Conservation (phyloP, 2,888 invertebrate genomes). For the Cryptocheilus praepositus region DNA sequence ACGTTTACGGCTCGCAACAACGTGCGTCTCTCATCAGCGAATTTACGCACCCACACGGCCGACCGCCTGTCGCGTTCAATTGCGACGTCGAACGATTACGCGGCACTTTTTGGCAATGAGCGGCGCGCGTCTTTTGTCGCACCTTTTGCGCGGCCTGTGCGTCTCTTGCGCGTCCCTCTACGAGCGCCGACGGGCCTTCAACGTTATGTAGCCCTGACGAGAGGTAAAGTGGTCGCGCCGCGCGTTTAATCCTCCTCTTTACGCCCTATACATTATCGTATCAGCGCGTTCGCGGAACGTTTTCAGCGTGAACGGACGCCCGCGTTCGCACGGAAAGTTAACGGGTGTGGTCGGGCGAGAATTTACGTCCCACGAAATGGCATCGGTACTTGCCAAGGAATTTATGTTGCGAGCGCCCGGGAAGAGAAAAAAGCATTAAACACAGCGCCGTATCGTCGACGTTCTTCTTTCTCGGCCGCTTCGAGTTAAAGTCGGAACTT, state of each 20-base stretch:
- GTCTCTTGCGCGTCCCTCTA: not conserved
- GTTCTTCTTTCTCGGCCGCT: too few relatives aligned
- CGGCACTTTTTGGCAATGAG: slow-evolving; percentile 1
- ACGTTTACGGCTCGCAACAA: not conserved
- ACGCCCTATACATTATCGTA: slow-evolving; percentile 9
- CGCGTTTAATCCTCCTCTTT: slow-evolving; percentile 6
- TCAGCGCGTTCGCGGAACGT: not conserved
- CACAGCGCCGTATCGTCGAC: too few relatives aligned
- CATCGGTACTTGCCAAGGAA: slow-evolving; percentile 11
- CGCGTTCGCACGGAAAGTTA: slow-evolving; percentile 18
- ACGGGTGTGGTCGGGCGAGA: slow-evolving; percentile 27
- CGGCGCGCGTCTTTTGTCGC: not conserved
- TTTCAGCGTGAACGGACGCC: too few relatives aligned
- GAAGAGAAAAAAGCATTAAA: too few relatives aligned
- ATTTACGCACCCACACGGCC: not conserved
- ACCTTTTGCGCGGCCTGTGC: too few relatives aligned
- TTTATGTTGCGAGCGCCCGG: not conserved
- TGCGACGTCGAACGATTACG: not conserved
- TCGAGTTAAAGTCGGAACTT: too few relatives aligned
- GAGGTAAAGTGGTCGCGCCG: slow-evolving; percentile 1
- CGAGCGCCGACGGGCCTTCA: not conserved
- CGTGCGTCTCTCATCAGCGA: not conserved
- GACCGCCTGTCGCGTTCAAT: not conserved
- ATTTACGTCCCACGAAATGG: slow-evolving; percentile 16
- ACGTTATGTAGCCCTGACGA: not conserved